phyloP scores from a whole-genome alignment of 2,113 vertebrate genomes.

The Alexandromys fortis region DNA sequence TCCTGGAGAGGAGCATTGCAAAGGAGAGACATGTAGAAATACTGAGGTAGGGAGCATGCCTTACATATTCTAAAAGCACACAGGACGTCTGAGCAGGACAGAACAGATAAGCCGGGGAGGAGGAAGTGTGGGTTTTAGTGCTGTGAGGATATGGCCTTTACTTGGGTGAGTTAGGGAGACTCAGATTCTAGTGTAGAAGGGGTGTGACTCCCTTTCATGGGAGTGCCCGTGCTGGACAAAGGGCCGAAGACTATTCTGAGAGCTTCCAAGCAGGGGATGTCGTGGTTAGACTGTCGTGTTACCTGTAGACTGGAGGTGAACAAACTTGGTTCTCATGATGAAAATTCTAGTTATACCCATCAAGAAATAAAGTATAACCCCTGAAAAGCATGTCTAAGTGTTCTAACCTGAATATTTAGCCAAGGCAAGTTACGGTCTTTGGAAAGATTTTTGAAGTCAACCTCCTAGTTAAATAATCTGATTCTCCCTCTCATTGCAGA shows the following conservation, averaged over 20 bases:
- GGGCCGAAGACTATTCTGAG: background rate
- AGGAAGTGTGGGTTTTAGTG: background rate
- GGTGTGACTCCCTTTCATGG: background rate
- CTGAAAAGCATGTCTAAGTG: background rate
- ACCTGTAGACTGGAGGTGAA: background rate
- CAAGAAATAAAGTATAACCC: background rate
- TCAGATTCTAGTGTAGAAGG: background rate
- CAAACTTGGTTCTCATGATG: conserved; percentile 10
- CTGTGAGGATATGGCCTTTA: background rate
- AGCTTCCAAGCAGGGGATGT: background rate
- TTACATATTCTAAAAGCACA: background rate
- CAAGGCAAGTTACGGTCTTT: background rate
- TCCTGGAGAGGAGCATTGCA: background rate
- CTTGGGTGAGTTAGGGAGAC: background rate
- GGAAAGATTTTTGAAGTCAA: background rate
- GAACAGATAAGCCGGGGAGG: background rate
- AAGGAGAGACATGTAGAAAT: background rate
- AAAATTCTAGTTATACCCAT: background rate
- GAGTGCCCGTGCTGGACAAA: background rate
- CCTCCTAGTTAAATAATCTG: background rate
- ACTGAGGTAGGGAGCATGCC: background rate
- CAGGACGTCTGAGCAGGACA: background rate
- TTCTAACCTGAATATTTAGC: background rate
- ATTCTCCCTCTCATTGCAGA: background rate
- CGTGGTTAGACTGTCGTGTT: background rate